Conservation (phyloP, 2,113 vertebrate species). For the human region GRCh38 chr5:27688001-27688500, state of each 20-base stretch:
- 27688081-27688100: not conserved
- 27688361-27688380: not conserved
- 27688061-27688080: not conserved
- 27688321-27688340: not conserved
- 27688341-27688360: not conserved
- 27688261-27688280: not conserved
- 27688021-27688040: not conserved
- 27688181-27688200: not conserved
- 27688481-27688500: not conserved
- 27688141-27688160: not conserved
- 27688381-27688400: not conserved
- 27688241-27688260: not conserved
- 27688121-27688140: not conserved
- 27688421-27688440: not conserved
- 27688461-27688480: not conserved
- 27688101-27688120: not conserved
- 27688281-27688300: not conserved
- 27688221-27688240: not conserved
- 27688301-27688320: not conserved
- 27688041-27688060: not conserved
- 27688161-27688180: fast-evolving
- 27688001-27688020: not conserved
- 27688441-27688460: not conserved
- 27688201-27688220: not conserved
- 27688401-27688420: not conserved